A percentile compares a stretch with the other conserved stretches of the same genome.
These are phyloP conservation scores for Prochilodus magdalenae DNA, from an alignment of 2,113 vertebrate genomes.

Conservation along the genomic window DNA sequence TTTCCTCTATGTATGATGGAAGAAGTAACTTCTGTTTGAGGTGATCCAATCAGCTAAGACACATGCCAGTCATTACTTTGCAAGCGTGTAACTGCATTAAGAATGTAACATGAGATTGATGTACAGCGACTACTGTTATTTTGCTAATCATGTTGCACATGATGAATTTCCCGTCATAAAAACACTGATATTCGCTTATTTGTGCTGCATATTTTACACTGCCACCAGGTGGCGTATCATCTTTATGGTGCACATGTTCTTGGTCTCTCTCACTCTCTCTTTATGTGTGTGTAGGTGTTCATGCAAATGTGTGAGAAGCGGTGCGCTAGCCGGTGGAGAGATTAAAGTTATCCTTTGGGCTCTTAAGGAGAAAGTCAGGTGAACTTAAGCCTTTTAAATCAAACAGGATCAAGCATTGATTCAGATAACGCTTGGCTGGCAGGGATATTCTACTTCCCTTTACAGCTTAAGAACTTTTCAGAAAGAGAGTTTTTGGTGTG, in stretches of 20 bases:
- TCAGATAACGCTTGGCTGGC: slow-evolving; percentile 2
- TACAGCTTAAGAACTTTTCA: slow-evolving; percentile 17
- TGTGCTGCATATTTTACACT: background rate
- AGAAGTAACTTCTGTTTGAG: background rate
- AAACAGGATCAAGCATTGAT: slow-evolving; percentile 43
- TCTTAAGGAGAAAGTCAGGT: slow-evolving; percentile 47
- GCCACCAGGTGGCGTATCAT: slow-evolving; percentile 18
- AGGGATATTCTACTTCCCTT: slow-evolving; percentile 21
- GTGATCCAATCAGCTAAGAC: too few relatives aligned
- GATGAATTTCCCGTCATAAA: too few relatives aligned
- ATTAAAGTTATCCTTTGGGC: slow-evolving; percentile 43
- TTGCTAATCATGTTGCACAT: too few relatives aligned
- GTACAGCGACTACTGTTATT: background rate
- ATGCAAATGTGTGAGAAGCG: background rate
- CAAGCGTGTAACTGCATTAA: background rate
- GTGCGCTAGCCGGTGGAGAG: slow-evolving; percentile 10
- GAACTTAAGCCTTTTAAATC: slow-evolving; percentile 47
- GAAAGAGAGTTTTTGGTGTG: slow-evolving; percentile 27
- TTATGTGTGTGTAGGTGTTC: background rate
- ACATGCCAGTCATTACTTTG: too few relatives aligned
- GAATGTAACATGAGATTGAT: background rate
- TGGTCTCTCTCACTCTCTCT: background rate
- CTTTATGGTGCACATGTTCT: slow-evolving; percentile 7
- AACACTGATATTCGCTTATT: too few relatives aligned
- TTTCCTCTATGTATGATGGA: background rate